Conservation (phyloP, 2,113 vertebrate genomes). For the Ondatra zibethicus region DNA sequence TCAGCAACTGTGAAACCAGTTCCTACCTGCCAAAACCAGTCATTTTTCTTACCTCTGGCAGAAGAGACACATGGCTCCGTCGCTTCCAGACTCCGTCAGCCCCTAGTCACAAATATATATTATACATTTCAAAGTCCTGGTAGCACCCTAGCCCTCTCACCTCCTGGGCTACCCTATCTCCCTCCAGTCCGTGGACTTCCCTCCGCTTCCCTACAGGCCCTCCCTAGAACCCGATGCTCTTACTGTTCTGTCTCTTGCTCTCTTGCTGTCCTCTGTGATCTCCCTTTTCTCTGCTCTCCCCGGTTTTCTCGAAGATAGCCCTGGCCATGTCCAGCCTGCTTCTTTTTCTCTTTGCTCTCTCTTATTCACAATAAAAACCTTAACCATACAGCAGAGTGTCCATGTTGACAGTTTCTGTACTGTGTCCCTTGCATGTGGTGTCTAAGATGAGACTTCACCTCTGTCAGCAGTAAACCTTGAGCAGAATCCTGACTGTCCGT, state of each 20-base stretch:
- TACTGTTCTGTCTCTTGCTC: rapidly evolving
- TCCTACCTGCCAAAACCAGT: background rate
- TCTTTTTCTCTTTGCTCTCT: background rate
- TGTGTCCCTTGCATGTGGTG: background rate
- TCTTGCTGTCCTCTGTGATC: background rate
- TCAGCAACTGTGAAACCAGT: background rate
- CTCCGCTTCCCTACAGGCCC: background rate
- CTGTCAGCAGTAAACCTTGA: background rate
- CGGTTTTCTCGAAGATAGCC: background rate
- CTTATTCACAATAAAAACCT: background rate
- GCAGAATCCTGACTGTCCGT: conserved; percentile 24
- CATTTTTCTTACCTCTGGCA: background rate
- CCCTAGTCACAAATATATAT: background rate
- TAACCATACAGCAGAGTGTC: background rate
- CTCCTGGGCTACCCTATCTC: background rate
- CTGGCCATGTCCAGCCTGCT: background rate
- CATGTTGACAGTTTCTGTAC: background rate
- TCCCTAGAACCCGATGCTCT: too few relatives aligned
- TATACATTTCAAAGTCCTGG: background rate
- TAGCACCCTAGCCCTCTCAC: background rate
- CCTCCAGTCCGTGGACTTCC: background rate
- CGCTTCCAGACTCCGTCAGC: background rate
- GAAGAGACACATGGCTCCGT: background rate
- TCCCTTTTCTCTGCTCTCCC: background rate
- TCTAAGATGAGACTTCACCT: background rate